These are phyloP conservation scores for Alaudala cheleensis DNA, from an alignment of 2,113 vertebrate genomes.

Conservation along the genomic window DNA sequence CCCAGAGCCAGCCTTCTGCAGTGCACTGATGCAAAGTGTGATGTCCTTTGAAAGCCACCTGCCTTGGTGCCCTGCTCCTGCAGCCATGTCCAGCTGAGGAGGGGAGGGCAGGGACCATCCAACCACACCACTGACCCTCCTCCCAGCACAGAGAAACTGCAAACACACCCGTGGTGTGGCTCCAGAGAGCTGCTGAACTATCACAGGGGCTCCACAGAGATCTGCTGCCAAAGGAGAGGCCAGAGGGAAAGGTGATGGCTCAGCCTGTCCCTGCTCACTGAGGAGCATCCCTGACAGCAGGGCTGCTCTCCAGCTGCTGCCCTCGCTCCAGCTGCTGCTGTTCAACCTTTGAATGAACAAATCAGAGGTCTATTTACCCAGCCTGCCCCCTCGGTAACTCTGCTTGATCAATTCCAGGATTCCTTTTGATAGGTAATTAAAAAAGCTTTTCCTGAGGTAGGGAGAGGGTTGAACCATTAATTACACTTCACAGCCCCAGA, in stretches of 20 bases:
- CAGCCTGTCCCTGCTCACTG: not conserved
- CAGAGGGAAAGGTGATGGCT: not conserved
- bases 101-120: not conserved
- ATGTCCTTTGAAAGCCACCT: constrained; percentile 21
- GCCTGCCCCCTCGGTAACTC: constrained; percentile 12
- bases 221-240: not conserved
- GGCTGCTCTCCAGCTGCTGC: not conserved
- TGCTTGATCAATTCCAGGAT: constrained; percentile 48
- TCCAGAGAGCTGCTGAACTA: not conserved
- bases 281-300: not conserved
- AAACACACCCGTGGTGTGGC: fast-evolving
- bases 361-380: constrained; percentile 42
- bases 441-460: constrained; percentile 58
- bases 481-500: constrained; percentile 48
- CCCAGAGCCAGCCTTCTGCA: not conserved
- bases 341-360: constrained; percentile 44
- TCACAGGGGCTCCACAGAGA: not conserved
- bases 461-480: constrained; percentile 42
- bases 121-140: not conserved
- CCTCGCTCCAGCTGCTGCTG: not conserved
- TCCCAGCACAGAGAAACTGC: not conserved
- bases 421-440: constrained; percentile 66
- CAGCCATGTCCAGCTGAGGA: not conserved
- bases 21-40: not conserved
- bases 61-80: not conserved